These are phyloP conservation scores for Zoroaster sp. DNA, from an alignment of 53 echinoderm and acorn worm genomes.

Conservation along the genomic window DNA sequence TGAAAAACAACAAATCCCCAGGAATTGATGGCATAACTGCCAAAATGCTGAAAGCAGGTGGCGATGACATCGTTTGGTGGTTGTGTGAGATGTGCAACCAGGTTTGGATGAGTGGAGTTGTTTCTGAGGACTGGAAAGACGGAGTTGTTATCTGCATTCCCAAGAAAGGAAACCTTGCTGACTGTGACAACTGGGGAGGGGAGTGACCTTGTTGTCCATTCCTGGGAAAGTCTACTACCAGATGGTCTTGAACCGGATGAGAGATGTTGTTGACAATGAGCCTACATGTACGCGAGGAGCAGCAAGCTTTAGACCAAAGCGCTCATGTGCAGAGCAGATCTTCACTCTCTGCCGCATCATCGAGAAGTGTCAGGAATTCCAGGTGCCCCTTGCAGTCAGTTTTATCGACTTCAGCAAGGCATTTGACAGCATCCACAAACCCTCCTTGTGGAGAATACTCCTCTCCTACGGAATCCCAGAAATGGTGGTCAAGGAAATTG, in stretches of 20 bases:
- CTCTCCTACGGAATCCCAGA: background rate
- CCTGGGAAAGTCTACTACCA: background rate
- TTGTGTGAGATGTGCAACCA: slow-evolving; percentile 9
- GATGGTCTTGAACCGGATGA: background rate
- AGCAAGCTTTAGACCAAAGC: background rate
- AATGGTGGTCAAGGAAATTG: background rate
- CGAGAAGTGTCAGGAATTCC: too few species aligned
- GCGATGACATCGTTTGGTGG: background rate
- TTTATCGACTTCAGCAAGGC: background rate
- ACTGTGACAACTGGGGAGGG: background rate
- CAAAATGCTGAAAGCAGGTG: slow-evolving; percentile 3
- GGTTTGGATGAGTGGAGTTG: background rate
- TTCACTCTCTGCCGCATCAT: background rate
- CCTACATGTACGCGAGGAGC: too few species aligned
- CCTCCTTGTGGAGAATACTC: background rate
- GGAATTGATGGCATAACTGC: slow-evolving; percentile 20
- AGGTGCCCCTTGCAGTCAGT: background rate
- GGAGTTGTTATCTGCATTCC: background rate
- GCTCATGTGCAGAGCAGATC: background rate
- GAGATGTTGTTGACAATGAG: background rate
- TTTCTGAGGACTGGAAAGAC: background rate
- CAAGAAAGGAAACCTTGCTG: slow-evolving; percentile 7
- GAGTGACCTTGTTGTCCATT: background rate
- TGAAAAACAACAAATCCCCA: background rate
- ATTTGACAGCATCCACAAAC: background rate